Evolutionary conservation across 2,797 vertebrate species (phyloP).

Genomic region (Danio albolineatus): DNA sequence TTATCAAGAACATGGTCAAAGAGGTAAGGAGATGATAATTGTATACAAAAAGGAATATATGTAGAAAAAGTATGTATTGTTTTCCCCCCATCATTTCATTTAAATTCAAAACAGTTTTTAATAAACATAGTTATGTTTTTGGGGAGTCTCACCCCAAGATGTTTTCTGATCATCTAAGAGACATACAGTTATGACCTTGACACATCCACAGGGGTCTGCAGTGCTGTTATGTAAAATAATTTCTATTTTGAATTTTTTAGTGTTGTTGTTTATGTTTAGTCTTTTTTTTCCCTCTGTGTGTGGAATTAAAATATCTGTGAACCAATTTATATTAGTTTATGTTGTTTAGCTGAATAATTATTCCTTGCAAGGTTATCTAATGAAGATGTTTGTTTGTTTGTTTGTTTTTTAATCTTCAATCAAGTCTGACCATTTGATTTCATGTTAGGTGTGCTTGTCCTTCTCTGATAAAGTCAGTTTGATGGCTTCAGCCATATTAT

Average conservation of each 20-base stretch:
- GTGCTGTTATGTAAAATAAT: neutral
- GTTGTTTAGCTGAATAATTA: too few species aligned
- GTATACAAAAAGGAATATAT: too few species aligned
- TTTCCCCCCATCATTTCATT: too few species aligned
- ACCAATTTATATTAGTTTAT: neutral
- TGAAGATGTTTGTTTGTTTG: too few species aligned
- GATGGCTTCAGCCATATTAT: too few species aligned
- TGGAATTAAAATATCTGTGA: neutral
- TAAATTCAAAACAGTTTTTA: neutral
- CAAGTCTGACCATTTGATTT: too few species aligned
- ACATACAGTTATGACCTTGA: neutral
- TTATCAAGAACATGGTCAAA: slow-evolving; percentile 98
- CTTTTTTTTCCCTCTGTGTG: neutral
- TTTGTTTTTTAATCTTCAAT: too few species aligned
- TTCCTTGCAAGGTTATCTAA: too few species aligned
- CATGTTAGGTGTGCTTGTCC: too few species aligned
- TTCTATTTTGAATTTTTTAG: neutral
- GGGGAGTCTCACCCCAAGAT: neutral
- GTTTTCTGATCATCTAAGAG: neutral
- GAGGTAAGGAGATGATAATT: slow-evolving; percentile 80
- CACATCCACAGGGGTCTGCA: neutral
- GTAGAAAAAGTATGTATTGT: too few species aligned
- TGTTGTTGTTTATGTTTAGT: too few species aligned
- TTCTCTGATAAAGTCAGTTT: too few species aligned
- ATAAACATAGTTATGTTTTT: neutral